Evolutionary conservation across 2,797 vertebrate genomes (phyloP), one percentile per base, ranked within the genome.

Genomic region (Diplodus puntazzo): DNA sequence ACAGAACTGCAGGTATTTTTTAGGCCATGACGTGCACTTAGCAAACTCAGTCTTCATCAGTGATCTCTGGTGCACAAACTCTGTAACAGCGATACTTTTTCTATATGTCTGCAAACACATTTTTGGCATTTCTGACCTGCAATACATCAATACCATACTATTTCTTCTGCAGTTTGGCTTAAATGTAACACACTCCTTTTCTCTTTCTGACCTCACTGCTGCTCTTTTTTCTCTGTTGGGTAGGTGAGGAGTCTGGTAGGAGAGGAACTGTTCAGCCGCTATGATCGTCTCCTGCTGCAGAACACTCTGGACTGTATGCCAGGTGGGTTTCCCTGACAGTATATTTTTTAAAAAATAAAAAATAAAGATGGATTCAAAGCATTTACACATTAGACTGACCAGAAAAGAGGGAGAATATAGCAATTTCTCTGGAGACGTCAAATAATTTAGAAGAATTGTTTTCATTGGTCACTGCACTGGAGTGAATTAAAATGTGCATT

Each of bases 221-320:
- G 14, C 20, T 58, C 12, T 30, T 0, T 57, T 68, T 16, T 42
- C 3, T 11, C 5, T 49, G 16, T 21, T 50, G 17, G 21, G 16
- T 34, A 98, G 97, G 96, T 98, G 54, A 96, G 91, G 85, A 93
- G 94, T 82, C 81, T 98, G 79, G 96, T 97, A 0, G 96, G 93
- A 4, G 96, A 97, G 75, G 84, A 97, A 77, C 89, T 97, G 13
- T 98, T 98, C 86, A 90, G 93, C 7, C 96, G 96, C 39, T 98
- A 97, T 0, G 97, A 98, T 69, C 95, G 94, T 43, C 97, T 98
- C 64, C 96, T 98, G 11, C 95, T 98, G 43, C 96, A 98, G 92
- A 95, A 92, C 1, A 95, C 93, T 80, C 88, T 98, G 92, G 97
- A 97, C 89, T 62, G 94, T 79, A 98, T 98, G 97, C 83, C 95